A percentile compares a stretch with the other conserved stretches of the same genome.
phyloP scores from a whole-genome alignment of 53 echinoderm and acorn worm genomes.

The Holothuria leucospilota region DNA sequence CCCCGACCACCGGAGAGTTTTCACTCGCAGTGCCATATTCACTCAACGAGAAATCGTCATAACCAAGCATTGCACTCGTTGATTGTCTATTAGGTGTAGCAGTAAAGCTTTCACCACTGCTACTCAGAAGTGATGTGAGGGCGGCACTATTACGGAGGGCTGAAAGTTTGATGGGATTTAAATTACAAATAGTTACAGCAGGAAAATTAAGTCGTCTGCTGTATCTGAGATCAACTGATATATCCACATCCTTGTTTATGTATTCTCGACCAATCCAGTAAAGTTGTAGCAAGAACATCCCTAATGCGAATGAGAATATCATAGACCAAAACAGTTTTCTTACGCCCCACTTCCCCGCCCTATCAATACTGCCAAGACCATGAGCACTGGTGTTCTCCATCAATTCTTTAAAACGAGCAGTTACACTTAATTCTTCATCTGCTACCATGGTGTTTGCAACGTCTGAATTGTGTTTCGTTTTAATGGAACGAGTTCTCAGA shows the following conservation, averaged over 20 bases:
- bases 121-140: not conserved
- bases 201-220: conserved; percentile 55
- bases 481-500: no score
- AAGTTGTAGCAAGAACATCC: conserved; percentile 54
- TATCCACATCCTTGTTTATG: conserved; percentile 37
- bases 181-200: conserved; percentile 59
- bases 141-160: not conserved
- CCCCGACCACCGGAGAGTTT: not conserved
- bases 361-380: conserved; percentile 56
- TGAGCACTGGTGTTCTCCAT: conserved; percentile 62
- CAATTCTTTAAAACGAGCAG: conserved; percentile 20
- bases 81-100: not conserved
- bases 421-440: not conserved
- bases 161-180: conserved; percentile 60
- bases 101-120: not conserved
- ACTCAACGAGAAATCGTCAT: no score
- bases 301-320: conserved; percentile 40
- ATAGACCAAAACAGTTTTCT: conserved; percentile 56
- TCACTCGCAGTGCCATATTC: not conserved
- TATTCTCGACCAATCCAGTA: conserved; percentile 37
- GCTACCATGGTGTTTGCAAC: no score
- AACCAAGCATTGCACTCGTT: no score
- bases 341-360: conserved; percentile 33
- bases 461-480: no score
- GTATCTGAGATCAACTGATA: conserved; percentile 49